Base-by-base conservation (phyloP, 2,113 vertebrate genomes). In the Falcunculus frontatus region DNA sequence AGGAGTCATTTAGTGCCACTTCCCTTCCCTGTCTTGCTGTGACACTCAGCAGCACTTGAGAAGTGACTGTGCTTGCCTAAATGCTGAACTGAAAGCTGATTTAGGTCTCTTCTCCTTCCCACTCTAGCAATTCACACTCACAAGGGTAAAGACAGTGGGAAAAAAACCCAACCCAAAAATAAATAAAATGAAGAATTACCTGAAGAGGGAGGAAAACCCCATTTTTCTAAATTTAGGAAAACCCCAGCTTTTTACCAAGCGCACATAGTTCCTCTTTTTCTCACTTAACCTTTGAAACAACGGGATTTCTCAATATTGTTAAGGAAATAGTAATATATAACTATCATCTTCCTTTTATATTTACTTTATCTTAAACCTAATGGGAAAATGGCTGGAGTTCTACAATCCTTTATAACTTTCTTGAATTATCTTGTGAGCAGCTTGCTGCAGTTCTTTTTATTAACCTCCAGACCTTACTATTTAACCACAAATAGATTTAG, bases 1-100 rank as follows among this genome's bases (percentile, higher is more conserved):
- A 93, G 96, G 83, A 97, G 91, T 85, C 69, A 3, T 89, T 95
- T 95, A 95, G 89, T 93, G 96, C 92, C 96, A 96, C 95, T 97
- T 97, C 95, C 95, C 92, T 94, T 96, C 92, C 95, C 88, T 90
- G 90, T 96, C 96, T 97, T 97, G 96, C 96, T 97, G 96, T 95
- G 96, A 96, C 69, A 94, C 95, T 95, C 95, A 97, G 96, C 93
- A 82, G 96, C 93, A 89, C 95, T 96, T 75, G 90, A 93, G 83
- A 93, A 89, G 93, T 96, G 88, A 85, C 95, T 96, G 90, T 1
- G n/a, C 85, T 90, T 93, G 88, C 90, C 92, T 96, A 96, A 97
- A 96, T 88, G 90, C 87, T 94, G 89, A 96, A 90, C 87, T 95
- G 65, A 82, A 92, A 93, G 91, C 79, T 96, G 95, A 96, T 96